phyloP scores from a whole-genome alignment of 2,113 vertebrate species.

The Oxyruncus cristatus region DNA sequence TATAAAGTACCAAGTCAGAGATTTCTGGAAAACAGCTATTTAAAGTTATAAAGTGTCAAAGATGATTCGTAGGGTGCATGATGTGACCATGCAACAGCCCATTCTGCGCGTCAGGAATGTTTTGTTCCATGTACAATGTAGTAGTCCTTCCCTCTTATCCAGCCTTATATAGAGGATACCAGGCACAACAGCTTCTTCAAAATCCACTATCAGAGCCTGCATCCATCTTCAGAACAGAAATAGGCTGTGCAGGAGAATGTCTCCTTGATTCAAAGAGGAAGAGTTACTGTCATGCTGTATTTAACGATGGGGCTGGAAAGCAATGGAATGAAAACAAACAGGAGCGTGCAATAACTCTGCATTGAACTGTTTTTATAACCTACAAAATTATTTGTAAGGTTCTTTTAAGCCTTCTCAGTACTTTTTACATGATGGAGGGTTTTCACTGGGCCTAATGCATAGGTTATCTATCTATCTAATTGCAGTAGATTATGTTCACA shows the following conservation, averaged over 20 bases:
- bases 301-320: background rate
- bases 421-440: background rate
- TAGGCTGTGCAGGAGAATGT: background rate
- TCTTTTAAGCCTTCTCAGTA: background rate
- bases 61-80: background rate
- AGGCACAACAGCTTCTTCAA: background rate
- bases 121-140: background rate
- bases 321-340: background rate
- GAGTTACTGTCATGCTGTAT: background rate
- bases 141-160: background rate
- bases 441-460: background rate
- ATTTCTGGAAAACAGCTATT: background rate
- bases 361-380: background rate
- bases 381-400: background rate
- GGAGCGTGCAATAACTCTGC: background rate
- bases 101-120: background rate
- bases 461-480: background rate
- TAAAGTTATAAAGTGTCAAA: background rate
- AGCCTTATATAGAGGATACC: background rate
- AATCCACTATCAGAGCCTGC: background rate
- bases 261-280: background rate
- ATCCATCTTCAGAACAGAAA: background rate
- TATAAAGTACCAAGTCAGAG: background rate
- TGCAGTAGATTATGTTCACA: background rate
- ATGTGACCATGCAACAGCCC: background rate